These are phyloP conservation scores for Hydropsyche betteni DNA, from an alignment of 2,888 invertebrate species.

Conservation along the genomic window DNA sequence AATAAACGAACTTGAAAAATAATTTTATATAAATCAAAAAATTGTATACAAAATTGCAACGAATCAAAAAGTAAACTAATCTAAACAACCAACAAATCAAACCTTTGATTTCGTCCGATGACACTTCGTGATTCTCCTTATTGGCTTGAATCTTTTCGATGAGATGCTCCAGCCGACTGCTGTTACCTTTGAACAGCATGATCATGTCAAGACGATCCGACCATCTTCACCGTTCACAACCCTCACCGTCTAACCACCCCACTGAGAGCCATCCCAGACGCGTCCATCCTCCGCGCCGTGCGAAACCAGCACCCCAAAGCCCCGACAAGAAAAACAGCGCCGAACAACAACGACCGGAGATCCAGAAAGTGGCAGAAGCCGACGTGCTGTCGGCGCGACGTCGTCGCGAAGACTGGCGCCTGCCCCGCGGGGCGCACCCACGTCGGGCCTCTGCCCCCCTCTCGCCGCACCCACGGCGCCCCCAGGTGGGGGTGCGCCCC, in stretches of 20 bases:
- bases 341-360: neutral
- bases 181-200: constrained; percentile 89
- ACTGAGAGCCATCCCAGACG: neutral
- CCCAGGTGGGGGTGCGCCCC: constrained; percentile 30
- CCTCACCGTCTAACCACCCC: neutral
- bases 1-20: too few relatives aligned
- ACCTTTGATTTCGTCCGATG: constrained; percentile 66
- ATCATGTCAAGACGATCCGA: constrained; percentile 58
- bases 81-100: constrained; percentile 49
- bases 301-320: neutral
- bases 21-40: too few relatives aligned
- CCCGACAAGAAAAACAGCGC: neutral
- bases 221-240: neutral
- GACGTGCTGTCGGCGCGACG: neutral
- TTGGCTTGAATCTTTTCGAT: constrained; percentile 89
- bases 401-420: constrained; percentile 53
- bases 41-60: neutral
- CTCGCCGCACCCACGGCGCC: constrained; percentile 46
- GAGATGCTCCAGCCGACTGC: constrained; percentile 82
- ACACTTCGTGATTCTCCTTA: constrained; percentile 75
- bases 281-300: neutral
- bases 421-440: constrained; percentile 54
- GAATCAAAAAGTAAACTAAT: neutral
- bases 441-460: constrained; percentile 50
- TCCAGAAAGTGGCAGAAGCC: neutral